phyloP scores from a whole-genome alignment of 2,888 invertebrate species.

The Drosophila paracracens region DNA sequence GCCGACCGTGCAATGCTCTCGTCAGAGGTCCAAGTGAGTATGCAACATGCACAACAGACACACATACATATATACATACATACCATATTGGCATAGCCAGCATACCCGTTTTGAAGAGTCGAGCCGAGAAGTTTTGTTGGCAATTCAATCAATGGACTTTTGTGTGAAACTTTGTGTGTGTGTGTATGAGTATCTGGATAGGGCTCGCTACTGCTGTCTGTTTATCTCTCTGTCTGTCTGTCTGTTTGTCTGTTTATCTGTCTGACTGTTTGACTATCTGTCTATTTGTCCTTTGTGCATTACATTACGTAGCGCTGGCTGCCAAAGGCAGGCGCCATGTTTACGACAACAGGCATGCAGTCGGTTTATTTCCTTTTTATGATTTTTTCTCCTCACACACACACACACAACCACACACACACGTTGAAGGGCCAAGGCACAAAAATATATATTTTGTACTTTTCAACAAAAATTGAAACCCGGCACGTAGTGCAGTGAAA shows the following conservation, averaged over 20 bases:
- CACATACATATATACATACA: neutral
- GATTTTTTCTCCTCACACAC: constrained; percentile 50
- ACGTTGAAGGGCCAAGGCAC: constrained; percentile 39
- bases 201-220: constrained; percentile 6
- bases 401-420: constrained; percentile 12
- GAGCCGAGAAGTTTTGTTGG: constrained; percentile 49
- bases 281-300: constrained; percentile 41
- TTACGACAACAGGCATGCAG: constrained; percentile 75
- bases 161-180: constrained; percentile 60
- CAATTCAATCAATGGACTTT: constrained; percentile 80
- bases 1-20: constrained; percentile 85
- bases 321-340: constrained; percentile 72
- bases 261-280: constrained; percentile 1
- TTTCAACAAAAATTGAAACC: constrained; percentile 79
- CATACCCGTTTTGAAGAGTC: constrained; percentile 16
- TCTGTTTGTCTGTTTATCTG: constrained; percentile 7
- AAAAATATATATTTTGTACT: constrained; percentile 63
- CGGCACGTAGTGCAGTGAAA: constrained; percentile 70
- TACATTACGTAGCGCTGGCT: constrained; percentile 65
- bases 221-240: constrained; percentile 29
- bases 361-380: constrained; percentile 74
- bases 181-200: constrained; percentile 39
- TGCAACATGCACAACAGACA: neutral
- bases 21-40: constrained; percentile 86
- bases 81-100: constrained; percentile 22